Conservation (phyloP, 2,797 vertebrate genomes). For the Sphaeramia orbicularis region DNA sequence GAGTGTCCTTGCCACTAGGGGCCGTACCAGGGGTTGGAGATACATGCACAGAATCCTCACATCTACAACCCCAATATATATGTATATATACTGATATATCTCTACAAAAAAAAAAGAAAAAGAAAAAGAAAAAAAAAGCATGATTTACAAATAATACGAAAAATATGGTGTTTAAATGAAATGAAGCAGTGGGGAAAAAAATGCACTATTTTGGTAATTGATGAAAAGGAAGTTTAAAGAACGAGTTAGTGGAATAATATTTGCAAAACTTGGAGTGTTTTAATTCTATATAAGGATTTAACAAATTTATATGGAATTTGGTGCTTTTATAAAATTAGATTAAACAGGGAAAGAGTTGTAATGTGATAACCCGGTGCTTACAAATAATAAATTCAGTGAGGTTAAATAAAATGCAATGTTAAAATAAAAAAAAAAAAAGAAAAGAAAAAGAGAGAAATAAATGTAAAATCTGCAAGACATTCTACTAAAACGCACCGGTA, state of each 20-base stretch:
- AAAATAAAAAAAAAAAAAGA: not conserved
- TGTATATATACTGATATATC: too few relatives aligned
- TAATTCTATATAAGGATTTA: not conserved
- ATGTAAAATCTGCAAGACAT: not conserved
- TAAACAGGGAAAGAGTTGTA: not conserved
- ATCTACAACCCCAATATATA: constrained; percentile 13
- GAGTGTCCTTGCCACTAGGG: constrained; percentile 79
- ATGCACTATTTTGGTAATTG: too few relatives aligned
- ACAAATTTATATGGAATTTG: not conserved
- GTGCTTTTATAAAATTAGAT: not conserved
- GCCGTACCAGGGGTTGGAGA: constrained; percentile 74
- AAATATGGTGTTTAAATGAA: too few relatives aligned
- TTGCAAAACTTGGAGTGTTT: not conserved
- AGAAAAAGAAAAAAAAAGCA: too few relatives aligned
- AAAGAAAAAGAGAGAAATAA: not conserved
- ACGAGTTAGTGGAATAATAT: too few relatives aligned
- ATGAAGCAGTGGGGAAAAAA: too few relatives aligned
- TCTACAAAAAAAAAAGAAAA: too few relatives aligned
- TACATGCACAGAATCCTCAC: not conserved
- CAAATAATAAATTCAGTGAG: not conserved
- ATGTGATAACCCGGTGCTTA: not conserved
- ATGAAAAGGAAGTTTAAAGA: too few relatives aligned
- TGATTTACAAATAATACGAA: not conserved
- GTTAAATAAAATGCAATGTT: not conserved
- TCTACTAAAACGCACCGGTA: not conserved